Evolutionary conservation across 30 jellyfish, hydroid and myxozoan species (phyloP), one percentile per base, ranked within the genome.

Genomic region (Chrysaora quinquecirrha): DNA sequence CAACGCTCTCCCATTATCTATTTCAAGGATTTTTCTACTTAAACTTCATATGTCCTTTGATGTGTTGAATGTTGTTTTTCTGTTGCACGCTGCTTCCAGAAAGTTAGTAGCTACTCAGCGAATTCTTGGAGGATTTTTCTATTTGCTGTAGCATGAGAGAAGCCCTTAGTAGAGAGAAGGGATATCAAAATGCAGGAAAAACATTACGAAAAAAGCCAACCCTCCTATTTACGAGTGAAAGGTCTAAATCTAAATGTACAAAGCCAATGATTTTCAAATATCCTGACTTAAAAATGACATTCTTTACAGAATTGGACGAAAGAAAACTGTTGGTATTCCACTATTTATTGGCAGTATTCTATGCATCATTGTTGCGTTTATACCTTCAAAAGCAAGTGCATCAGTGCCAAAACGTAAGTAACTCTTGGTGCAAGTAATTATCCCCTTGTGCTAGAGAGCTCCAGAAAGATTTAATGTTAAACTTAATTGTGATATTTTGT

Each of bases 361-460:
- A 24, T 65, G 76, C 66, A 28, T 85, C 70, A 33, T 28, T 22
- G 76, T 85, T 49, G 90, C 84, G 0, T 74, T 66, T 33, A 61
- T 85, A 16, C 85, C 95, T 2, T 28, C 38, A 4, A 64, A 48
- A 1, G 83, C 65, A 11, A 21, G 72, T 30, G 83, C 83, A 9
- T 24, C 58, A 1, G 78, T 29, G 23, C 24, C 78, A 2, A 66
- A 38, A 29, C 54, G 54, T 65, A 78, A 62, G 50, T n/a, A n/a
- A n/a, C n/a, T n/a, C n/a, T n/a, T n/a, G n/a, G n/a, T n/a, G n/a
- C n/a, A n/a, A n/a, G n/a, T n/a, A n/a, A n/a, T n/a, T n/a, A n/a
- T n/a, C n/a, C n/a, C n/a, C n/a, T n/a, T n/a, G n/a, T n/a, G n/a
- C n/a, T n/a, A n/a, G n/a, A n/a, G n/a, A n/a, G n/a, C n/a, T n/a